A percentile compares a stretch with the other conserved stretches of the same genome.
Conservation (phyloP, 2,888 invertebrate genomes). For the Spilarctia lutea region DNA sequence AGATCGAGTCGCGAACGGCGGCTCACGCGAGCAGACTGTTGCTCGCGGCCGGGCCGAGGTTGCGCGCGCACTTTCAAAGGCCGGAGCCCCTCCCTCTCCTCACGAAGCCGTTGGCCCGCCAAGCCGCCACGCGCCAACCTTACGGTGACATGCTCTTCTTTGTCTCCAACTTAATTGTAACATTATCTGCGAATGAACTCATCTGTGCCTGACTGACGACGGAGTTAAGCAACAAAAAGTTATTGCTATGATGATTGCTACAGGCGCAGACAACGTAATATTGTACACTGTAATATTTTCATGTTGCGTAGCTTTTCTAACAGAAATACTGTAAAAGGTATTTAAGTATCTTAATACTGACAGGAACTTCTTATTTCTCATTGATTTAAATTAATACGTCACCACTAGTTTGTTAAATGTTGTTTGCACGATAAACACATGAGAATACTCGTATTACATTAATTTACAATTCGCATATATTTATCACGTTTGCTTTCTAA, state of each 20-base stretch:
- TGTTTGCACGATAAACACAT: neutral
- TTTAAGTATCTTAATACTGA: neutral
- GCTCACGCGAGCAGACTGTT: conserved; percentile 85
- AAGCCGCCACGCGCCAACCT: conserved; percentile 60
- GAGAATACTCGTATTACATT: neutral
- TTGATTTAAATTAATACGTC: neutral
- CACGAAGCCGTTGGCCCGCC: conserved; percentile 57
- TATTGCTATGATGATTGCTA: conserved; percentile 43
- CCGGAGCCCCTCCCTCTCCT: conserved; percentile 53
- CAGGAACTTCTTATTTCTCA: neutral
- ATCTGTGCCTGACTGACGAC: conserved; percentile 45
- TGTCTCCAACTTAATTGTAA: conserved; percentile 72
- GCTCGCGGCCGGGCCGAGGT: conserved; percentile 75
- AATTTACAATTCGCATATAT: neutral
- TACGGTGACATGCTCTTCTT: conserved; percentile 69
- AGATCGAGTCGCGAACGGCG: conserved; percentile 70
- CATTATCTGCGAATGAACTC: conserved; percentile 57
- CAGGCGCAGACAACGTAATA: conserved; percentile 18
- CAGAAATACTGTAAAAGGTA: neutral
- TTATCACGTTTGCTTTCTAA: neutral
- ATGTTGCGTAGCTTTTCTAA: neutral
- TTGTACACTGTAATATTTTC: conserved; percentile 20
- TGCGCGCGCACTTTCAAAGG: conserved; percentile 72
- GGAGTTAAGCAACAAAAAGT: conserved; percentile 39
- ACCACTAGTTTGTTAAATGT: neutral